Conservation (phyloP, 92 coral and sea anemone species). For the Pocillopora meandrina region DNA sequence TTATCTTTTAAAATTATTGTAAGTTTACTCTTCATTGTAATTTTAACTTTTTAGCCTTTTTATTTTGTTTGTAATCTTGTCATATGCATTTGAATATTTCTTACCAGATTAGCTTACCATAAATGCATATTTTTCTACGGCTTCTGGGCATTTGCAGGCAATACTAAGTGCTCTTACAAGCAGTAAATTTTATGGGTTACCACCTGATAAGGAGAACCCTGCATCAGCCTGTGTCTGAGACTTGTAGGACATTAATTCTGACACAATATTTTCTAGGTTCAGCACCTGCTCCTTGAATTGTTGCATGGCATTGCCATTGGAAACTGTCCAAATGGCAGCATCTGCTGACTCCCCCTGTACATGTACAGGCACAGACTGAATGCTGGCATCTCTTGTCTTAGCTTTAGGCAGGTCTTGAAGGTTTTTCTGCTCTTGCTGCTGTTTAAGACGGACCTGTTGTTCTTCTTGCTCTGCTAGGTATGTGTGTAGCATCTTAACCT, state of each 20-base stretch:
- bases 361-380: background rate
- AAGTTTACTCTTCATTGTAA: too few species aligned
- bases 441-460: background rate
- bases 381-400: conserved; percentile 6
- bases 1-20: too few species aligned
- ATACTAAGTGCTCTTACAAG: too few species aligned
- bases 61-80: too few species aligned
- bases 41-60: too few species aligned
- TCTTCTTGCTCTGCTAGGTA: conserved; percentile 7
- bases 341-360: background rate
- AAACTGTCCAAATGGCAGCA: background rate
- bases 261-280: background rate
- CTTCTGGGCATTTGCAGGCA: too few species aligned
- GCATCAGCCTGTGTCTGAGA: background rate
- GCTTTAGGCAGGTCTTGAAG: conserved; percentile 1
- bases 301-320: background rate
- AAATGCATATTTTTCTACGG: too few species aligned
- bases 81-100: too few species aligned
- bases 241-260: conserved; percentile 4
- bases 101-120: too few species aligned
- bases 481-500: conserved; percentile 11
- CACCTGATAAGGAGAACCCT: too few species aligned
- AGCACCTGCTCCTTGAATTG: conserved; percentile 6
- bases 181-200: too few species aligned
- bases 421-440: background rate